These are phyloP conservation scores for Monomorium pharaonis DNA, from an alignment of 1,140 invertebrate species.

Conservation along the genomic window DNA sequence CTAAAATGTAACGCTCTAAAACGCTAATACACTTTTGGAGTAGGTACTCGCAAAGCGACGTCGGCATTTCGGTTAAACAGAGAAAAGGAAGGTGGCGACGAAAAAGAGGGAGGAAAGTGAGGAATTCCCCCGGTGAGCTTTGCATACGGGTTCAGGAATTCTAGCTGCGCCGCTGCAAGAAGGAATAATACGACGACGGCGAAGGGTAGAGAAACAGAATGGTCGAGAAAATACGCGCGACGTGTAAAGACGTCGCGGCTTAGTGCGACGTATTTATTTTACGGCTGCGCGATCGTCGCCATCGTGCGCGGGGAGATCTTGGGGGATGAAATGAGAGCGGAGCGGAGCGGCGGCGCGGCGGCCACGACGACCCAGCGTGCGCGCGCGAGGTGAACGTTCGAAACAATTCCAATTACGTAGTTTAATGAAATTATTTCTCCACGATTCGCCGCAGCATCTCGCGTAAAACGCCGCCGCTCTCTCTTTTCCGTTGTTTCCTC, in stretches of 20 bases:
- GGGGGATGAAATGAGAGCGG: constrained; percentile 45
- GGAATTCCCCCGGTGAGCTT: constrained; percentile 35
- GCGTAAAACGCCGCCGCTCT: constrained; percentile 29
- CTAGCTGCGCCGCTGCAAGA: constrained; percentile 24
- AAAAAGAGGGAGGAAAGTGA: constrained; percentile 34
- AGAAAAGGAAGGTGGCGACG: background rate
- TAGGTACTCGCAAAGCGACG: background rate
- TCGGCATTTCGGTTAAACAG: background rate
- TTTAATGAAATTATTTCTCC: constrained; percentile 58
- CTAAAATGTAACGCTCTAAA: background rate
- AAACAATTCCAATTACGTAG: constrained; percentile 59
- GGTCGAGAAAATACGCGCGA: constrained; percentile 57
- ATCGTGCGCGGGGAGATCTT: constrained; percentile 10
- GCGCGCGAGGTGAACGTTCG: constrained; percentile 42
- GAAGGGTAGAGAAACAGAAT: constrained; percentile 43
- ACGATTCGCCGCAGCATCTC: constrained; percentile 53
- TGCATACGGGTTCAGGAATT: constrained; percentile 36
- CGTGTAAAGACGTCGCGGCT: constrained; percentile 57
- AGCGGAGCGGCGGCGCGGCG: background rate
- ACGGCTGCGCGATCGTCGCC: constrained; percentile 45
- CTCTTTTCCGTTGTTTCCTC: constrained; percentile 11
- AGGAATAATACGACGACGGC: constrained; percentile 19
- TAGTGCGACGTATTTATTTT: constrained; percentile 57
- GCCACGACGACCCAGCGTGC: background rate
- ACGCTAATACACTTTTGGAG: background rate